Evolutionary conservation across 2,113 vertebrate genomes (phyloP).

Genomic region (Chelonoidis abingdonii): DNA sequence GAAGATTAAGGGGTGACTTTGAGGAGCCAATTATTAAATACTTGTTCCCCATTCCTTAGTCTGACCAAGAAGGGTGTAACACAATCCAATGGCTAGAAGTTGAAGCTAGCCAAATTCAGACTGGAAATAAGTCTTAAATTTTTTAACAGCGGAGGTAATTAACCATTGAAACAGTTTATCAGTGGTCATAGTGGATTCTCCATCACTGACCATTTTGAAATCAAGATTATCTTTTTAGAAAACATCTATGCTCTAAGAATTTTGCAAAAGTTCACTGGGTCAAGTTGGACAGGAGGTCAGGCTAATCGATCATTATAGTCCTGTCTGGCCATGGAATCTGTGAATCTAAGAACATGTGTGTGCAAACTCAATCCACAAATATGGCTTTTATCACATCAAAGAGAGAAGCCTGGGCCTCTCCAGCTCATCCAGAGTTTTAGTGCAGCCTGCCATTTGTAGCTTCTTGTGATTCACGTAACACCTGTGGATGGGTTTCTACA

Average conservation of each 20-base stretch:
- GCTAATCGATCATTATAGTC: neutral
- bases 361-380: neutral
- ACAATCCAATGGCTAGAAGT: neutral
- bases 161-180: neutral
- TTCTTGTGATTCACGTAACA: neutral
- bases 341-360: neutral
- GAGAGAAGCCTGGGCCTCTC: fast-evolving
- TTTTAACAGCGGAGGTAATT: neutral
- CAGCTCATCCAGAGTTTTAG: neutral
- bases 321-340: neutral
- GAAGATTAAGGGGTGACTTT: neutral
- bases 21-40: neutral
- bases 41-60: neutral
- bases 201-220: neutral
- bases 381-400: neutral
- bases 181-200: neutral
- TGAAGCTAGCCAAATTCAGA: neutral
- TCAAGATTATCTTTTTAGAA: neutral
- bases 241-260: neutral
- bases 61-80: neutral
- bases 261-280: neutral
- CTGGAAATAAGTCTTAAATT: neutral
- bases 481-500: neutral
- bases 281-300: neutral
- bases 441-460: neutral